Evolutionary conservation across 2,888 invertebrate species (phyloP).

Genomic region (Phoronis australis): DNA sequence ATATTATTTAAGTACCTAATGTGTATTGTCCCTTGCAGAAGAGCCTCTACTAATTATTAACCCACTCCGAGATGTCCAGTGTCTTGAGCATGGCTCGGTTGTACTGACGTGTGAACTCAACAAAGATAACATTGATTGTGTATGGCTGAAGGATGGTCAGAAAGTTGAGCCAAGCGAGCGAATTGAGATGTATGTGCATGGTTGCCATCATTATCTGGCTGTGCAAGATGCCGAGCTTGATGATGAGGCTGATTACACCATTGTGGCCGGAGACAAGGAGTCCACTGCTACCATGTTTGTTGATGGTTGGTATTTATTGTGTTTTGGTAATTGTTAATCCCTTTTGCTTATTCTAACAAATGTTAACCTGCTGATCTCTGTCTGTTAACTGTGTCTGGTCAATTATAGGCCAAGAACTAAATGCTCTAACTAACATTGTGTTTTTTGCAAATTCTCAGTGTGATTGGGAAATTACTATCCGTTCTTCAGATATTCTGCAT

Average conservation of each 20-base stretch:
- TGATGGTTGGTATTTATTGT: too few relatives aligned
- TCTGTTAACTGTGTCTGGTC: too few relatives aligned
- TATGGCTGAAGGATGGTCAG: conserved; percentile 79
- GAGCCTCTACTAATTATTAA: conserved; percentile 29
- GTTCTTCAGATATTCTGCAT: too few relatives aligned
- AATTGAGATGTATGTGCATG: conserved; percentile 59
- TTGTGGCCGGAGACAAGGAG: conserved; percentile 32
- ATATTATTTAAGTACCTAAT: too few relatives aligned
- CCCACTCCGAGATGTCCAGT: conserved; percentile 22
- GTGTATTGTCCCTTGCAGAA: too few relatives aligned
- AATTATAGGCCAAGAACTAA: too few relatives aligned
- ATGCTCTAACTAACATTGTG: too few relatives aligned
- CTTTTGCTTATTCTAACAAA: too few relatives aligned
- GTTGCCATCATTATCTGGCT: conserved; percentile 29
- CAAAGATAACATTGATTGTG: conserved; percentile 87
- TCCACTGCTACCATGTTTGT: conserved; percentile 62
- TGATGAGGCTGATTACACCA: conserved; percentile 34
- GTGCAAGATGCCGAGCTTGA: conserved; percentile 33
- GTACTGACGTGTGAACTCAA: conserved; percentile 88
- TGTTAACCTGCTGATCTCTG: too few relatives aligned
- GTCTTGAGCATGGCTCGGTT: conserved; percentile 55
- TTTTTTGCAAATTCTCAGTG: too few relatives aligned
- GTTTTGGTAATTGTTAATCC: too few relatives aligned
- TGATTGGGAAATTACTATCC: too few relatives aligned
- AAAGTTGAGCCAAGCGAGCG: conserved; percentile 69